Base-by-base conservation (phyloP, 2,888 invertebrate species). In the Furcula furcula region DNA sequence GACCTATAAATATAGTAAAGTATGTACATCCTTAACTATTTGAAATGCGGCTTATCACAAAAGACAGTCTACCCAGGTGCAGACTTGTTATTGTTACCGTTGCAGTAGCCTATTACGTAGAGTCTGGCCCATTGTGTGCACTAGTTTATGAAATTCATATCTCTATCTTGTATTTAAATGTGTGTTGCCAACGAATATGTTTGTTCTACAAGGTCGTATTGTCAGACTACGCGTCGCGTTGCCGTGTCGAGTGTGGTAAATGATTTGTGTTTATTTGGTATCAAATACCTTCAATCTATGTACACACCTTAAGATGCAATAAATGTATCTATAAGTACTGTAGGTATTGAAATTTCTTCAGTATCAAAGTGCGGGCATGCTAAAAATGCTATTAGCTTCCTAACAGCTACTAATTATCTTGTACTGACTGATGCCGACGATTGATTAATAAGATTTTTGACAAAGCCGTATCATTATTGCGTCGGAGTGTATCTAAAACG, bases 21-120 rank as follows among this genome's bases (percentile, higher is more conserved):
- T 40, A 38, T 49, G 41, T 33, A 20, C 36, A 41, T 51, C 41
- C 41, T 21, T 29, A 38, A 7, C 16, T 45, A 33, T 26, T 32
- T 37, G 34, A 26, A 27, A 47, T 9, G 9, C 28, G 18, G 23
- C 21, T 33, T 34, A 34, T 45, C 21, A 41, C 38, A 46, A 46
- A 29, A 28, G 21, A 28, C 16, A 30, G 33, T 43, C 40, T 43
- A 14, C 22, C 27, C 51, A 53, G 51, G 55, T 54, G 50, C 32
- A 23, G 7, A 22, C 9, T 16, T 20, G 35, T 36, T 40, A 38
- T 47, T 52, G 40, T 40, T 34, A 36, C n/a, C 13, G 14, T 29
- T 27, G 25, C 26, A 38, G 28, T 34, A 34, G 30, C 15, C 25
- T 34, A 26, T 16, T 29, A 23, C 18, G 16, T 29, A 25, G 25